Base-by-base conservation (phyloP, 2,888 invertebrate species). In the Gastrophysa polygoni region DNA sequence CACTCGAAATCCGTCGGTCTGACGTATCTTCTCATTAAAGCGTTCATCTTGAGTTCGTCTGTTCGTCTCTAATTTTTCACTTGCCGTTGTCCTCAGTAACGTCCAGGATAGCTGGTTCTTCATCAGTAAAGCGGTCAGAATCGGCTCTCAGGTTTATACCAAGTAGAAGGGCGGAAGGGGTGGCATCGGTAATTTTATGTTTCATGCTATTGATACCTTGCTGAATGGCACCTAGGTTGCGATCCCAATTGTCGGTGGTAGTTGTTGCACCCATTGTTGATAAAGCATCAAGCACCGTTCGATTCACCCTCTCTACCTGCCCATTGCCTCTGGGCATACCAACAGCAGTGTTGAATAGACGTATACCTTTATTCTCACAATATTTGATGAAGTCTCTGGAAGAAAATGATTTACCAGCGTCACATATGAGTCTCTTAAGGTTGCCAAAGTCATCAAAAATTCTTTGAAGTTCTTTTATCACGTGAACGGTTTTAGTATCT, bases 241-340 rank as follows among this genome's bases (percentile, higher is more conserved):
- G 43, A 59, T 74, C 75, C 73, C 73, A 73, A 21, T 21, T 7
- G 51, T 71, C 63, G 29, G 38, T 18, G 10, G 20, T 20, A 0
- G 34, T 48, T 32, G 47, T 44, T 20, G 51, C 38, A 28, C 34
- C 32, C 20, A 34, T 57, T 44, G 74, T 63, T 5, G 71, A 69
- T 7, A 74, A 52, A 17, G 65, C 60, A 44, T 66, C 66, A n/a
- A 68, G 44, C 1, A 70, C 57, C n/a, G 63, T 65, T 51, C 48
- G 58, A 29, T 68, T 71, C 6, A 70, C 61, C 38, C 74, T 59
- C 44, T 65, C 79, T 1, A 73, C 75, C 48, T 78, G 78, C 0
- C 77, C 78, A 52, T 80, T 76, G 73, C 77, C 14, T 75, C 77
- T 57, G 2, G 69, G 57, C 56, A 68, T 55, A 7, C 67, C 68